These are phyloP conservation scores for Cotesia glomerata DNA, from an alignment of 1,140 invertebrate genomes.

Conservation along the genomic window DNA sequence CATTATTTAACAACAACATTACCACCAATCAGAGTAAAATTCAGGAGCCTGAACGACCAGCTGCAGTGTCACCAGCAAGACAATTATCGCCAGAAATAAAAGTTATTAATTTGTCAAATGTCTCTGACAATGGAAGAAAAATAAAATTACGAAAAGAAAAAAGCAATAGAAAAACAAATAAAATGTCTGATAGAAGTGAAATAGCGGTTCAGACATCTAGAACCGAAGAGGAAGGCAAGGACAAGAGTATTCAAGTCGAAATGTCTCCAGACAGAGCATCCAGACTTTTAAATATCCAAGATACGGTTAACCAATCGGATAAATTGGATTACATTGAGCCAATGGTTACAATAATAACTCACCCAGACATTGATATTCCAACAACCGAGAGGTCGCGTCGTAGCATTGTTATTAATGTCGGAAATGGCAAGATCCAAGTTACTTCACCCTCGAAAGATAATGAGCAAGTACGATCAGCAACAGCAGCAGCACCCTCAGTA, in stretches of 20 bases:
- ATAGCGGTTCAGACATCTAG: slow-evolving; percentile 49
- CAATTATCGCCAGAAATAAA: slow-evolving; percentile 46
- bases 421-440: slow-evolving; percentile 43
- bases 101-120: slow-evolving; percentile 50
- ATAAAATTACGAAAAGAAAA: slow-evolving; percentile 25
- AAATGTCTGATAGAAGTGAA: slow-evolving; percentile 36
- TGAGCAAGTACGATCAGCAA: not conserved
- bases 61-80: not conserved
- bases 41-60: slow-evolving; percentile 2
- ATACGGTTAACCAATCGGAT: not conserved
- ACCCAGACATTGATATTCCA: slow-evolving; percentile 37
- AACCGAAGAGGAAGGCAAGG: slow-evolving; percentile 31
- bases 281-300: not conserved
- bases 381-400: slow-evolving; percentile 38
- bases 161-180: slow-evolving; percentile 5
- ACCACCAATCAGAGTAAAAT: not conserved
- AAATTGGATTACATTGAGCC: slow-evolving; percentile 36
- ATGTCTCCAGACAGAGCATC: slow-evolving; percentile 6
- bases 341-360: slow-evolving; percentile 46
- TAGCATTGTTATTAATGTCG: slow-evolving; percentile 48
- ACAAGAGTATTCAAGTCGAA: slow-evolving; percentile 53
- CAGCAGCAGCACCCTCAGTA: not conserved
- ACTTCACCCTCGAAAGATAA: not conserved
- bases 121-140: slow-evolving; percentile 17
- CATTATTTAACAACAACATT: slow-evolving; percentile 39